phyloP scores from a whole-genome alignment of 2,113 vertebrate genomes.

The Chitala chitala region DNA sequence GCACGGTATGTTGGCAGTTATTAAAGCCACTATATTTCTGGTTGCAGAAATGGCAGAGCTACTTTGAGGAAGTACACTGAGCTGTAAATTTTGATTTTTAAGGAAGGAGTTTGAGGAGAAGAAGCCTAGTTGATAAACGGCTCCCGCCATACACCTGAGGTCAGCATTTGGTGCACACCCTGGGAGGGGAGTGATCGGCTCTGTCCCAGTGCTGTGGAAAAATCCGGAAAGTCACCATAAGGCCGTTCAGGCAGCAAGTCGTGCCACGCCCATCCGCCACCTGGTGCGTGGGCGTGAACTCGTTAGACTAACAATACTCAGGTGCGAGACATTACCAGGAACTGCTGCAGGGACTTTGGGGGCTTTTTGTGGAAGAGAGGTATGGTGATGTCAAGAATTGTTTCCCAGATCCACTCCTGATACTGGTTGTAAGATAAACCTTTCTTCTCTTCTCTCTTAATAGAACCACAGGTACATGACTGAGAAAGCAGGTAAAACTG shows the following conservation, averaged over 20 bases:
- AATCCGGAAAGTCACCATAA: background rate
- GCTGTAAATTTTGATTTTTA: too few species aligned
- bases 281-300: background rate
- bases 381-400: background rate
- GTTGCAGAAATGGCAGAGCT: too few species aligned
- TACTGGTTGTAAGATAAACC: too few species aligned
- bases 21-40: too few species aligned
- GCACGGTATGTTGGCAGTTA: too few species aligned
- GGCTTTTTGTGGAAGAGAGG: background rate
- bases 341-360: background rate
- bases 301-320: conserved; percentile 3
- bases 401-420: too few species aligned
- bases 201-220: background rate
- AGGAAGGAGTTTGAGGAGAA: too few species aligned
- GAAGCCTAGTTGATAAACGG: too few species aligned
- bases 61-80: too few species aligned
- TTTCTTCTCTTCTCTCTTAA: too few species aligned
- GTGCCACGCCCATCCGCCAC: background rate
- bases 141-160: background rate
- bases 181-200: background rate
- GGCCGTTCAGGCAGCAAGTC: background rate
- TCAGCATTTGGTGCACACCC: background rate
- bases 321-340: conserved; percentile 1
- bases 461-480: too few species aligned
- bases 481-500: too few species aligned